Conservation (phyloP, 2,113 vertebrate species). For the Syrmaticus mikado region DNA sequence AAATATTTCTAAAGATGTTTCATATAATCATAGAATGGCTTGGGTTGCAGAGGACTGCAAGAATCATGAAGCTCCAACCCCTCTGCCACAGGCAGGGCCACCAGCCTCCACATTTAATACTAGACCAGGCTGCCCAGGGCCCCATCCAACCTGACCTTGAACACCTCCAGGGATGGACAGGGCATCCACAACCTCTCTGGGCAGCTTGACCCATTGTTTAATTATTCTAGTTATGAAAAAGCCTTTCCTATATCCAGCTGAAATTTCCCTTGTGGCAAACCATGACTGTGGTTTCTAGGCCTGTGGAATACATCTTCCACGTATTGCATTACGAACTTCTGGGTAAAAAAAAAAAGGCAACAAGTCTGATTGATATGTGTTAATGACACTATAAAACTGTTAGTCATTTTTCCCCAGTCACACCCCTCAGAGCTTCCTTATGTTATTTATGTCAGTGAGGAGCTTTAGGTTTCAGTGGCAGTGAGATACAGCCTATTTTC, state of each 20-base stretch:
- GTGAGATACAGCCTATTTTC: background rate
- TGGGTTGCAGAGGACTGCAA: no score
- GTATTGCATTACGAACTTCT: background rate
- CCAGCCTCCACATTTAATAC: no score
- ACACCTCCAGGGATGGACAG: no score
- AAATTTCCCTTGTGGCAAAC: background rate
- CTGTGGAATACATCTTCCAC: background rate
- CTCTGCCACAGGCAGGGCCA: no score
- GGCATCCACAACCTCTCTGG: background rate
- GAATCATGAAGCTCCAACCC: no score
- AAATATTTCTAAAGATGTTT: background rate
- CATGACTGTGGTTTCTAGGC: background rate
- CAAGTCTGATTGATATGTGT: background rate
- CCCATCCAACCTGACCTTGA: no score
- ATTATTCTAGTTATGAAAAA: background rate
- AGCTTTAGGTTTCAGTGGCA: background rate
- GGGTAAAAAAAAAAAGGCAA: background rate
- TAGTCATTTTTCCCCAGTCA: background rate
- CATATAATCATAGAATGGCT: no score
- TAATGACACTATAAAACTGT: background rate
- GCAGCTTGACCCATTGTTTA: background rate
- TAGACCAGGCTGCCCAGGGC: no score
- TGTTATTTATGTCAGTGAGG: background rate
- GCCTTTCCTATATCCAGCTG: fast-evolving
- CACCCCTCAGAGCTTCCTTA: background rate